Evolutionary conservation across 2,797 vertebrate genomes (phyloP), one percentile per base, ranked within the genome.

Genomic region (Esox lucius): DNA sequence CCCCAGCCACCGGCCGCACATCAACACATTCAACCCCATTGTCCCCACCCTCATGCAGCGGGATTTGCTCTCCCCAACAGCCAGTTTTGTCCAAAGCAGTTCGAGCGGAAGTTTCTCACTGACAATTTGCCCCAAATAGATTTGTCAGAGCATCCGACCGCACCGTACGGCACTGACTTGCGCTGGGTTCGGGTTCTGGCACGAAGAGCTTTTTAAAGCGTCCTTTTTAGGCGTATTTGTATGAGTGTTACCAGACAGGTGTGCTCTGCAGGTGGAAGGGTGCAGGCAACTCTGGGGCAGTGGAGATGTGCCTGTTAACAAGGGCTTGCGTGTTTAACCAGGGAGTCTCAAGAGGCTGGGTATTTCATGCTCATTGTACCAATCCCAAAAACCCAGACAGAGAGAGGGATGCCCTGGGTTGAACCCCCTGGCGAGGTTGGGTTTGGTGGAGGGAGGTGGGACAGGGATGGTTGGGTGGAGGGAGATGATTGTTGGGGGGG

Each of bases 101-200:
- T 99, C 96, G 96, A 98, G 98, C 98, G 97, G 97, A 99, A 99
- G 97, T 98, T 98, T 98, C 97, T 99, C 97, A 98, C 98, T 98
- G 97, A 99, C 97, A 99, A 99, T 99, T 98, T 99, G 98, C 97
- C 97, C 97, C 96, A 99, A 98, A 99, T 98, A 98, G 97, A 98
- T 98, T 98, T 98, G 97, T 98, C 96, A 98, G 96, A 93, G 92
- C 93, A 94, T 95, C 96, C 95, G 17, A 89, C 91, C 91, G 90
- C 91, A 91, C 65, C 65, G 22, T 5, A 31, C 35, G 15, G 76
- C 85, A 84, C 87, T 84, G 76, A 89, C 86, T 87, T 87, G 80
- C 87, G 87, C 82, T 8, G 83, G 87, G 81, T 80, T 87, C 85
- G 84, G 85, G 80, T 85, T 82, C 76, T 75, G 83, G 78, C 39